Conservation (phyloP, 2,113 vertebrate species). For the Pycnonotus jocosus region DNA sequence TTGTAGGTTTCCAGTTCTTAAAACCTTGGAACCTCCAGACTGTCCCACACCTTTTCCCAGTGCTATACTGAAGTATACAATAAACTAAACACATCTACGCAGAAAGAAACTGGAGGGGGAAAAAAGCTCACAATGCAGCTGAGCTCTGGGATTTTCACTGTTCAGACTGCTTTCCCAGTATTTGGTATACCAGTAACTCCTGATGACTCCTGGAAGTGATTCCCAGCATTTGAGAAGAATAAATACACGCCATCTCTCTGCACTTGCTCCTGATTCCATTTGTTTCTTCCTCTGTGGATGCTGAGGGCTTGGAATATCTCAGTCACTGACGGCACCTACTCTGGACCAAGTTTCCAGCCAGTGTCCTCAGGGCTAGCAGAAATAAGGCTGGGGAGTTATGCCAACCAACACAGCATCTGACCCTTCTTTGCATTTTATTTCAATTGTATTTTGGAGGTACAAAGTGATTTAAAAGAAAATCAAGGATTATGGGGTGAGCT, state of each 20-base stretch:
- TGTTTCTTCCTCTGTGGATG: neutral
- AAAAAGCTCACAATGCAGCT: neutral
- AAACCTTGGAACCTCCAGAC: constrained; percentile 4
- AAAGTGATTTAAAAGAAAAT: neutral
- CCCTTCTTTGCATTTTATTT: neutral
- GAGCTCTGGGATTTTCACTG: neutral
- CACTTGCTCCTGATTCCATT: neutral
- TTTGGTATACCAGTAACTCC: neutral
- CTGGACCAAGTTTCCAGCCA: neutral
- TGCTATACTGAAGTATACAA: neutral
- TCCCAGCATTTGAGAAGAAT: neutral
- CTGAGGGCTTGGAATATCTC: neutral
- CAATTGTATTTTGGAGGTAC: neutral
- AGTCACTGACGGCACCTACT: neutral
- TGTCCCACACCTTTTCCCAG: constrained; percentile 12
- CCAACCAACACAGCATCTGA: neutral
- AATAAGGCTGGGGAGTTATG: neutral
- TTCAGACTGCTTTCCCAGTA: neutral
- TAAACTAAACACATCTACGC: neutral
- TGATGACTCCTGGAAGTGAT: neutral
- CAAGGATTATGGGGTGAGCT: neutral
- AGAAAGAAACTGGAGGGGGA: neutral
- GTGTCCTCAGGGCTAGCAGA: neutral
- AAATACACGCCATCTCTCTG: fast-evolving
- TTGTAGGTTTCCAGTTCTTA: constrained; percentile 32